Evolutionary conservation across 1,140 invertebrate species (phyloP).

Genomic region (Brachionus calyciflorus): DNA sequence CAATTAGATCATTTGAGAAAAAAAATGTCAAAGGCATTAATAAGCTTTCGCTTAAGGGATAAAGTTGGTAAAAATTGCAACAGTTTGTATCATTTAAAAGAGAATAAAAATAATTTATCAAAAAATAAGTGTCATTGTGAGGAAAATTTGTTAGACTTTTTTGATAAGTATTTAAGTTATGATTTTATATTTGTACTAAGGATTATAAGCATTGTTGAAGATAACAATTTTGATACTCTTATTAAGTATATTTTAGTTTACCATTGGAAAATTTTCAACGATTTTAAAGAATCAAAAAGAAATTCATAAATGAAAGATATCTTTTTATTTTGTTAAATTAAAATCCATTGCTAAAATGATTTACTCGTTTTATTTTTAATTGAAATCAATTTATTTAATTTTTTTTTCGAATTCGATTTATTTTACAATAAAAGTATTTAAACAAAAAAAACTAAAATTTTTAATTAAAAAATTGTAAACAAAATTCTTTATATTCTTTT

Average conservation of each 20-base stretch:
- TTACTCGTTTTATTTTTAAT: too few species aligned
- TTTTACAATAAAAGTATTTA: too few species aligned
- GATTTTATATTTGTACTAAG: slow-evolving; percentile 20
- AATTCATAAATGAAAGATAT: too few species aligned
- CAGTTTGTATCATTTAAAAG: not conserved
- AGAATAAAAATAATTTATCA: not conserved
- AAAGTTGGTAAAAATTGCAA: not conserved
- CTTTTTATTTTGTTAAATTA: too few species aligned
- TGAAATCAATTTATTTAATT: too few species aligned
- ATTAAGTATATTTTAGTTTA: not conserved
- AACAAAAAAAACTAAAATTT: too few species aligned
- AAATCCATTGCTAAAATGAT: too few species aligned
- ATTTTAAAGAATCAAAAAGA: not conserved
- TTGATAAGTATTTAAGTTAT: slow-evolving; percentile 1
- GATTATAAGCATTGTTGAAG: not conserved
- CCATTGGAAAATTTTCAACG: slow-evolving; percentile 17
- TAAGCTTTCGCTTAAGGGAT: not conserved
- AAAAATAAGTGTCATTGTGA: not conserved
- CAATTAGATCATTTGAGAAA: not conserved
- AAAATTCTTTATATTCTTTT: too few species aligned
- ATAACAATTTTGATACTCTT: not conserved
- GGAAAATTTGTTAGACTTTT: not conserved
- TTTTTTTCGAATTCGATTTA: too few species aligned
- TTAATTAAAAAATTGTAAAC: too few species aligned
- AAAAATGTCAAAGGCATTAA: not conserved